Evolutionary conservation across 2,888 invertebrate species (phyloP).

Genomic region (Gymnoscelis rufifasciata): DNA sequence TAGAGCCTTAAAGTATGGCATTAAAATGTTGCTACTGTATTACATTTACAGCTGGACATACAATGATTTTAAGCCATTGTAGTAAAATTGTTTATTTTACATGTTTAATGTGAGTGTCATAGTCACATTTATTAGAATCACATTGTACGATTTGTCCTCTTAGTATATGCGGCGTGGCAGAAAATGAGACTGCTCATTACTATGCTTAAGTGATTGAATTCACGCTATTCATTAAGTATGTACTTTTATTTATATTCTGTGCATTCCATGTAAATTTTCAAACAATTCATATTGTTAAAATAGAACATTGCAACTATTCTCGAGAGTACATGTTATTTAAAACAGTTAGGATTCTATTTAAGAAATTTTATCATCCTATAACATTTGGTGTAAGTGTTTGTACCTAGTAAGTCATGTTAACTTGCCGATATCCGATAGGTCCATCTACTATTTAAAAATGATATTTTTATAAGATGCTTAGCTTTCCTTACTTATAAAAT

Average conservation of each 20-base stretch:
- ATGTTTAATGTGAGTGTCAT: neutral
- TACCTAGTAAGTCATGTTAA: slow-evolving; percentile 42
- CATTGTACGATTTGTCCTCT: slow-evolving; percentile 23
- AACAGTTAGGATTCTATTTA: slow-evolving; percentile 19
- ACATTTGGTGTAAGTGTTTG: slow-evolving; percentile 25
- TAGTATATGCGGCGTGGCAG: slow-evolving; percentile 28
- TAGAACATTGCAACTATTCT: neutral
- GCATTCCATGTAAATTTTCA: slow-evolving; percentile 28
- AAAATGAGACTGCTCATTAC: slow-evolving; percentile 27
- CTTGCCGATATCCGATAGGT: slow-evolving; percentile 61
- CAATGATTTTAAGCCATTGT: neutral
- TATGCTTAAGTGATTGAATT: slow-evolving; percentile 22
- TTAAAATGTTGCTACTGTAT: neutral
- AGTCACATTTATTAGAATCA: slow-evolving; percentile 9
- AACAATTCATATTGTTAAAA: neutral
- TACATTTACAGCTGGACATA: neutral
- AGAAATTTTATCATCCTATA: slow-evolving; percentile 17
- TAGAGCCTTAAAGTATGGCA: neutral
- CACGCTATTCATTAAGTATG: slow-evolving; percentile 14
- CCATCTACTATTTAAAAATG: slow-evolving; percentile 54
- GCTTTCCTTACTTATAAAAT: slow-evolving; percentile 72
- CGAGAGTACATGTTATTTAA: no score
- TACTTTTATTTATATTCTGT: slow-evolving; percentile 20
- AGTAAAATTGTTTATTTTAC: no score
- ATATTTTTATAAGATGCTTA: slow-evolving; percentile 79